A percentile compares a stretch with the other conserved stretches of the same genome.
phyloP scores from a whole-genome alignment of 1,140 invertebrate genomes.

The Drosophila tsacasi region DNA sequence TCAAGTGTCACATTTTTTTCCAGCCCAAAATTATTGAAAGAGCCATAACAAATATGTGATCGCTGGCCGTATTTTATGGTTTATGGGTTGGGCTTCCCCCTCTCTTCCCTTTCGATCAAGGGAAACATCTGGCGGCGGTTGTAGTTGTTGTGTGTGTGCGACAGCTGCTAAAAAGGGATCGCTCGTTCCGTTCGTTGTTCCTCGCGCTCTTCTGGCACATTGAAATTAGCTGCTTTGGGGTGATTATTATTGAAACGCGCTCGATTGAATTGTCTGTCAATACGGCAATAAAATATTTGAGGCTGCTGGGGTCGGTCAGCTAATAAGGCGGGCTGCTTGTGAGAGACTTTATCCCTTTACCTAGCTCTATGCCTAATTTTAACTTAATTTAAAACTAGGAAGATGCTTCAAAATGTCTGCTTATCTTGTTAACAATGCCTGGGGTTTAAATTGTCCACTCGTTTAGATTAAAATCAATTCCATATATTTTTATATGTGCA shows the following conservation, averaged over 20 bases:
- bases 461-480: too few species aligned
- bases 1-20: conserved; percentile 74
- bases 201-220: conserved; percentile 34
- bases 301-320: conserved; percentile 40
- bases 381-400: not conserved
- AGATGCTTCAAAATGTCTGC: not conserved
- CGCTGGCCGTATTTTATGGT: conserved; percentile 59
- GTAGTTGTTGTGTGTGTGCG: conserved; percentile 28
- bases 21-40: conserved; percentile 67
- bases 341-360: not conserved
- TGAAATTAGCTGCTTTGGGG: conserved; percentile 29
- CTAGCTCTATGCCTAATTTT: not conserved
- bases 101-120: conserved; percentile 18
- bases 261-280: conserved; percentile 78
- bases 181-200: conserved; percentile 24
- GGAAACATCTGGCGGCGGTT: conserved; percentile 69
- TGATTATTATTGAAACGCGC: conserved; percentile 40
- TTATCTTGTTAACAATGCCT: not conserved
- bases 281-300: conserved; percentile 73
- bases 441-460: too few species aligned
- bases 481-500: too few species aligned
- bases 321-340: conserved; percentile 16
- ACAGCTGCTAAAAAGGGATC: conserved; percentile 76
- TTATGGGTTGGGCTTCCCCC: conserved; percentile 63
- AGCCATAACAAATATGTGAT: conserved; percentile 71